Percentiles rank a stretch among this genome's conserved stretches.
These are phyloP conservation scores for Torymus aiolomorphi DNA, from an alignment of 2,888 invertebrate genomes.

Conservation along the genomic window DNA sequence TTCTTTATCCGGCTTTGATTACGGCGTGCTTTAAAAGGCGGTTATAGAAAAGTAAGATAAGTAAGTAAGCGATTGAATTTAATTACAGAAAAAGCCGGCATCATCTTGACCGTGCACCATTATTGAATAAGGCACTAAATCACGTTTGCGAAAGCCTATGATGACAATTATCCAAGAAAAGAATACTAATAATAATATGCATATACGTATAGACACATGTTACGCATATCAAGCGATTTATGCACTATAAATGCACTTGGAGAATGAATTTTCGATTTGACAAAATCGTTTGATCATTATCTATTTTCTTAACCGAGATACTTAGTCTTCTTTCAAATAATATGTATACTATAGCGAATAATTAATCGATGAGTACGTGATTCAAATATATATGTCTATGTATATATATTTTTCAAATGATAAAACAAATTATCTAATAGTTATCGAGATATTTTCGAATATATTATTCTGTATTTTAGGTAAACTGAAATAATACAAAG, in stretches of 20 bases:
- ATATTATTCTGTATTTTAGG: conserved; percentile 50
- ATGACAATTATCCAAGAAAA: conserved; percentile 47
- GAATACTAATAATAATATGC: conserved; percentile 41
- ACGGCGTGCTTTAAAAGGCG: conserved; percentile 38
- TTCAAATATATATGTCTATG: conserved; percentile 49
- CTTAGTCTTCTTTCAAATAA: conserved; percentile 50
- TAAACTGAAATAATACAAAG: conserved; percentile 45
- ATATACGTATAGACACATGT: conserved; percentile 55
- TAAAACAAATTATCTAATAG: conserved; percentile 50
- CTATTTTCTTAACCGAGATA: conserved; percentile 54
- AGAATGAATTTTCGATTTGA: conserved; percentile 58
- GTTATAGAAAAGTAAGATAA: conserved; percentile 32
- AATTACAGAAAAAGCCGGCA: conserved; percentile 62
- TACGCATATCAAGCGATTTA: conserved; percentile 57
- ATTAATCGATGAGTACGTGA: conserved; percentile 46
- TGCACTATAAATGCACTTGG: conserved; percentile 57
- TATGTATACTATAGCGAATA: conserved; percentile 43
- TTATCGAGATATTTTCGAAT: conserved; percentile 55
- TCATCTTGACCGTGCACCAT: conserved; percentile 47
- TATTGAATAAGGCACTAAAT: conserved; percentile 53
- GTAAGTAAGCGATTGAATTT: conserved; percentile 63
- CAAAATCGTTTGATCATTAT: conserved; percentile 53
- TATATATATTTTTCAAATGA: conserved; percentile 51
- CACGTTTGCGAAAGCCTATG: conserved; percentile 55
- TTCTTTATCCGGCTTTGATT: conserved; percentile 54